Evolutionary conservation across 2,797 vertebrate genomes (phyloP).

Genomic region (Typhlichthys eigenmanni): DNA sequence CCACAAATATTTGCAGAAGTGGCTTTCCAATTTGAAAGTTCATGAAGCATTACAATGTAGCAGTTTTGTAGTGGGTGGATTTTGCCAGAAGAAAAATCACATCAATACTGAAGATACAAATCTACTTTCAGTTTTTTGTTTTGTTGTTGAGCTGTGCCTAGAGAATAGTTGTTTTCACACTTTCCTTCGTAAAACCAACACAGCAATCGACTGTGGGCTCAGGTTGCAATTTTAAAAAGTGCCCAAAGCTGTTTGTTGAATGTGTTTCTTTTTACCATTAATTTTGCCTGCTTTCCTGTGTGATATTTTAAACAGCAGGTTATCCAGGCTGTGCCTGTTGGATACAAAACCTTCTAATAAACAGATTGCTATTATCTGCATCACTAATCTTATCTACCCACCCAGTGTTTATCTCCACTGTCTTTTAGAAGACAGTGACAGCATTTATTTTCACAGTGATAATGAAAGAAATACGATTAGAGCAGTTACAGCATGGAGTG

Average conservation of each 20-base stretch:
- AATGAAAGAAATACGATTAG: no score
- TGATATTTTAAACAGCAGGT: conserved; percentile 3
- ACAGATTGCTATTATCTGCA: conserved; percentile 16
- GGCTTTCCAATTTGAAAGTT: neutral
- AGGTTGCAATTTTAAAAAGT: neutral
- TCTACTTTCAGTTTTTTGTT: neutral
- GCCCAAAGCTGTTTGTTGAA: neutral
- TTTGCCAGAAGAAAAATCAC: conserved; percentile 4
- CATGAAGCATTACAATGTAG: conserved; percentile 15
- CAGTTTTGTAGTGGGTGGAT: neutral
- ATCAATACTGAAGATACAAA: conserved; percentile 6
- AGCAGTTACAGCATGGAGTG: no score
- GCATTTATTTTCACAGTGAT: no score
- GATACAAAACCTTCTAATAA: conserved; percentile 22
- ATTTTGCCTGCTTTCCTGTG: conserved; percentile 2
- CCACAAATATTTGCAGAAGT: neutral
- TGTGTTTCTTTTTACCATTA: conserved; percentile 7
- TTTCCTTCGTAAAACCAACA: conserved; percentile 7
- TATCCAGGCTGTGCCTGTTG: conserved; percentile 20
- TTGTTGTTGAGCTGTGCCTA: conserved; percentile 3
- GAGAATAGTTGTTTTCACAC: neutral
- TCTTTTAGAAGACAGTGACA: neutral
- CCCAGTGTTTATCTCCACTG: conserved; percentile 11
- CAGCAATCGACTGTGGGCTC: conserved; percentile 6
- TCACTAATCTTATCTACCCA: conserved; percentile 3